phyloP scores from a whole-genome alignment of 2,888 invertebrate species.

The Molorchus minor region DNA sequence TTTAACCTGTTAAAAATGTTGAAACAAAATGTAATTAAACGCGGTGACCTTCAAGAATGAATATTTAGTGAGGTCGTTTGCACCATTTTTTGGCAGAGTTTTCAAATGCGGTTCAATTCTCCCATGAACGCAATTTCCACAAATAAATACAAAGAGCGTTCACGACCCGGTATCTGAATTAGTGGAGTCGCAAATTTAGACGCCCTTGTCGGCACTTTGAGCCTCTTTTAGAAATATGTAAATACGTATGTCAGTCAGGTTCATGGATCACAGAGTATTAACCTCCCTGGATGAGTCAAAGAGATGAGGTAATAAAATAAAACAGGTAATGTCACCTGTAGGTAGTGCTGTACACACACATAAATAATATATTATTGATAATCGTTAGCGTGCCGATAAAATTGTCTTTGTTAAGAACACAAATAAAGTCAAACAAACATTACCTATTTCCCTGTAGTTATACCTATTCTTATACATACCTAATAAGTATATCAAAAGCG shows the following conservation, averaged over 20 bases:
- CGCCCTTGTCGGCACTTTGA: conserved; percentile 2
- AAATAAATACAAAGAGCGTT: conserved; percentile 21
- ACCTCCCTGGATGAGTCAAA: not conserved
- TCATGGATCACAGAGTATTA: not conserved
- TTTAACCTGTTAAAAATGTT: conserved; percentile 5
- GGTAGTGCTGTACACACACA: not conserved
- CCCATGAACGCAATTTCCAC: conserved; percentile 23
- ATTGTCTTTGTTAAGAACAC: no score
- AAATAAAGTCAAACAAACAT: no score
- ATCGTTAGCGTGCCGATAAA: no score
- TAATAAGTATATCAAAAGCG: no score
- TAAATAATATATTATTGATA: no score
- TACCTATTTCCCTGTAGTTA: no score
- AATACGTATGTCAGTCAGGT: conserved; percentile 1
- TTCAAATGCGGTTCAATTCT: conserved; percentile 3
- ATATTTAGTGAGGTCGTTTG: conserved; percentile 29
- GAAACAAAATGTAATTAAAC: conserved; percentile 16
- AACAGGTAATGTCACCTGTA: no score
- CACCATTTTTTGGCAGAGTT: conserved; percentile 28
- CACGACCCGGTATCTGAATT: not conserved
- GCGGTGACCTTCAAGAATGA: conserved; percentile 27
- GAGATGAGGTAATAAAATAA: not conserved
- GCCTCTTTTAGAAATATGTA: not conserved
- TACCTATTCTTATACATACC: no score
- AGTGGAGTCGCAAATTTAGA: not conserved